Evolutionary conservation across 1,140 invertebrate species (phyloP).

Genomic region (Drosophila leontia): DNA sequence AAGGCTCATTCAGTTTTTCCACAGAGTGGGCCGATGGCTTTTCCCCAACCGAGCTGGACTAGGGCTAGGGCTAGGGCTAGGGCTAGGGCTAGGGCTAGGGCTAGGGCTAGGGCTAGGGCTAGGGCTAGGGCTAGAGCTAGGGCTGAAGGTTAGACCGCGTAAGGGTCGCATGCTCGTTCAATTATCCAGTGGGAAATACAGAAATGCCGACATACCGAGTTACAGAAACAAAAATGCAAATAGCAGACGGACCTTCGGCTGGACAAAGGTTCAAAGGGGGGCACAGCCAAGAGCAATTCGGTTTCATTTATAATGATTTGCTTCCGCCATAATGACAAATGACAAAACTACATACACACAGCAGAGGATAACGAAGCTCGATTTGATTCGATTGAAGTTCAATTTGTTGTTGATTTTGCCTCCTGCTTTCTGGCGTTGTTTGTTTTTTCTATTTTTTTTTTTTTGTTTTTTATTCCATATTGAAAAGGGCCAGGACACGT

Average conservation of each 20-base stretch:
- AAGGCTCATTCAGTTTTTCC: constrained; percentile 5
- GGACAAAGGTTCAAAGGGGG: constrained; percentile 2
- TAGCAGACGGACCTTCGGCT: background rate
- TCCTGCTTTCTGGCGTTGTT: background rate
- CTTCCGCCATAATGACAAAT: constrained; percentile 47
- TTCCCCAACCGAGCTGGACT: constrained; percentile 1
- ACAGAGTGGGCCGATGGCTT: background rate
- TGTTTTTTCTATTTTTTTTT: background rate
- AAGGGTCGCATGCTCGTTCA: constrained; percentile 62
- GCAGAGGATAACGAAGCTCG: background rate
- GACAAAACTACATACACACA: background rate
- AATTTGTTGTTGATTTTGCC: constrained; percentile 36
- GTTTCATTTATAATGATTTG: constrained; percentile 72
- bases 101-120: background rate
- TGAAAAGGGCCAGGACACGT: constrained; percentile 44
- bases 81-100: background rate
- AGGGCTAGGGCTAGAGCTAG: background rate
- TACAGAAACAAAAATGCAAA: constrained; percentile 23
- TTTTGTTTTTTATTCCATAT: constrained; percentile 4
- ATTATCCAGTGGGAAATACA: constrained; percentile 55
- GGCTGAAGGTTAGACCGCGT: constrained; percentile 33
- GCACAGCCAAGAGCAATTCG: constrained; percentile 43
- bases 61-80: background rate
- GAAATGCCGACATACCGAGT: constrained; percentile 11
- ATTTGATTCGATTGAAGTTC: constrained; percentile 45